Percentiles rank a stretch among this genome's conserved stretches.
Conservation (phyloP, 2,797 vertebrate species). For the Peromyscus aztecus region DNA sequence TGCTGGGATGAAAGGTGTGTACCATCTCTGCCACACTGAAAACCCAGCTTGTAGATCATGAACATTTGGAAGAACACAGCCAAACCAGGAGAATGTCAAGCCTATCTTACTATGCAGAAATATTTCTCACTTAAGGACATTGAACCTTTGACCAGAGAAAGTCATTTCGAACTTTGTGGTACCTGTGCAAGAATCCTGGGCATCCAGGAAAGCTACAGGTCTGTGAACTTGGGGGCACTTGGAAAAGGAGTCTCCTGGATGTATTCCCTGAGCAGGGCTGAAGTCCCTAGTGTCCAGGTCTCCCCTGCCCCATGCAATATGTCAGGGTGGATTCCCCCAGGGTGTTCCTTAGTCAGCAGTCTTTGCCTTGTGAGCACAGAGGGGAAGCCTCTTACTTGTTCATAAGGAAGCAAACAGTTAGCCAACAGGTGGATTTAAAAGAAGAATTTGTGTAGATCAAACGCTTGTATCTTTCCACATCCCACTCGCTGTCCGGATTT, state of each 20-base stretch:
- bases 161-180: not conserved
- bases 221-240: not conserved
- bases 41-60: not conserved
- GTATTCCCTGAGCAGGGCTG: rapidly evolving
- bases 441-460: not conserved
- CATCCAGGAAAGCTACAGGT: not conserved
- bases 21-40: not conserved
- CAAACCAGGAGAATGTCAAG: not conserved
- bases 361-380: not conserved
- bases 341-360: rapidly evolving
- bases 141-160: not conserved
- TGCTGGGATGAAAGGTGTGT: not conserved
- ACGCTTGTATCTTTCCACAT: not conserved
- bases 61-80: not conserved
- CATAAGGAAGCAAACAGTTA: not conserved
- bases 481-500: not conserved
- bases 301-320: rapidly evolving
- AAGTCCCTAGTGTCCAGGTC: rapidly evolving
- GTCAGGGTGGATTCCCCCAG: too few relatives aligned
- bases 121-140: rapidly evolving
- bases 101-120: not conserved
- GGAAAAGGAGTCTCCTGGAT: not conserved
- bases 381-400: not conserved
- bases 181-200: not conserved
- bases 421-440: not conserved